A percentile compares a stretch with the other conserved stretches of the same genome.
These are phyloP conservation scores for Cynocephalus volans DNA, from an alignment of 2,113 vertebrate species.

Conservation along the genomic window DNA sequence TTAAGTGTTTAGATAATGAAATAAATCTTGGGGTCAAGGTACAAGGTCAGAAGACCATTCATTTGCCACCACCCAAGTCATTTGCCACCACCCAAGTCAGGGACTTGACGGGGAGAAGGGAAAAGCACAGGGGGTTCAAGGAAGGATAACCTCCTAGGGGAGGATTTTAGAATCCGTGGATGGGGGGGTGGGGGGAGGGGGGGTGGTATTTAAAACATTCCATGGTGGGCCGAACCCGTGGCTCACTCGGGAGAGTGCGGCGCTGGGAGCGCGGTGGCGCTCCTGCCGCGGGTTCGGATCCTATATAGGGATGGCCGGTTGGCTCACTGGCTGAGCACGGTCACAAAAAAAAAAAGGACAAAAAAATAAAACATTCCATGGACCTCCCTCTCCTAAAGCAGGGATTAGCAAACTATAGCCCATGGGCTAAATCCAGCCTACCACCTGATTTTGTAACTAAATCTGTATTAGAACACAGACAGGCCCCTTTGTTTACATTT, in stretches of 20 bases:
- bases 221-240: too few relatives aligned
- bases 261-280: too few relatives aligned
- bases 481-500: neutral
- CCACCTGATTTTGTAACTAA: neutral
- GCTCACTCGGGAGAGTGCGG: too few relatives aligned
- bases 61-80: too few relatives aligned
- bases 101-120: neutral
- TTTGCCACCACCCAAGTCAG: too few relatives aligned
- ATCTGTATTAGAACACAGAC: neutral
- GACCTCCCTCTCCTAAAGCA: neutral
- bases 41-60: neutral
- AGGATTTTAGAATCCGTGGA: neutral
- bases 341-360: too few relatives aligned
- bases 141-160: neutral
- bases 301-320: too few relatives aligned
- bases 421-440: neutral
- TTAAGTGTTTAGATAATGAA: neutral
- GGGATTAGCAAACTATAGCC: neutral
- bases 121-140: too few relatives aligned
- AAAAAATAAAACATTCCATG: too few relatives aligned
- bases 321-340: too few relatives aligned
- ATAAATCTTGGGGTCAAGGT: neutral
- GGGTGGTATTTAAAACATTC: neutral
- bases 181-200: rapidly evolving
- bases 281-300: too few relatives aligned